phyloP scores from a whole-genome alignment of 2,113 vertebrate species.

The Cyanoderma ruficeps region DNA sequence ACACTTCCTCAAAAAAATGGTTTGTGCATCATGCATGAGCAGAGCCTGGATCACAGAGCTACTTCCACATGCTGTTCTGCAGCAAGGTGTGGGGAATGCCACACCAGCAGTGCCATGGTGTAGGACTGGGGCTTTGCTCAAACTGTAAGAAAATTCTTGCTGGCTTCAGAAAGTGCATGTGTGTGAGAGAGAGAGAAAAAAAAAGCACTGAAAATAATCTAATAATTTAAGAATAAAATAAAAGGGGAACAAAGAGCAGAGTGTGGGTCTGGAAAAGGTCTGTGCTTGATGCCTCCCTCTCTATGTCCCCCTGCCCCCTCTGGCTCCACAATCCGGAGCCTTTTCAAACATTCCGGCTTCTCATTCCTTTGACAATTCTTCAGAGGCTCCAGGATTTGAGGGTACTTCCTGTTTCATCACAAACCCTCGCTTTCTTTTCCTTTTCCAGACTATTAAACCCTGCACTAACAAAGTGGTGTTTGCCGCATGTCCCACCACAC shows the following conservation, averaged over 20 bases:
- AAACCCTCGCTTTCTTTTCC: slow-evolving; percentile 38
- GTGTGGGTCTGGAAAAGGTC: neutral
- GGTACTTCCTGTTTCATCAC: slow-evolving; percentile 47
- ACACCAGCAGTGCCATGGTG: fast-evolving
- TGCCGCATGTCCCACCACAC: neutral
- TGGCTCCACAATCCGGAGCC: neutral
- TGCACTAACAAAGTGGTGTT: neutral
- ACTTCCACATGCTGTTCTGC: fast-evolving
- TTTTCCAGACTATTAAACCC: slow-evolving; percentile 12
- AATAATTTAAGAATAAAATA: neutral
- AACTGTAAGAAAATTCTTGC: neutral
- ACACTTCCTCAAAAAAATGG: slow-evolving; percentile 47
- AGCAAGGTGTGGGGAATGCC: neutral
- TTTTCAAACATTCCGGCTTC: slow-evolving; percentile 31
- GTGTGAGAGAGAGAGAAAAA: neutral
- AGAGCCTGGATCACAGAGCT: neutral
- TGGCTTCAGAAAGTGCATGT: neutral
- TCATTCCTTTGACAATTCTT: slow-evolving; percentile 63
- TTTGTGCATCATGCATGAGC: neutral
- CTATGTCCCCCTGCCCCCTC: neutral
- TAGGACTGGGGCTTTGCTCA: neutral
- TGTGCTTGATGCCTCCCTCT: neutral
- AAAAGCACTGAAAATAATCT: neutral
- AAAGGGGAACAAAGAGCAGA: neutral
- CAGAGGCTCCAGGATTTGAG: slow-evolving; percentile 41